phyloP scores from a whole-genome alignment of 2,113 vertebrate genomes.

The Cyprinus carpio region DNA sequence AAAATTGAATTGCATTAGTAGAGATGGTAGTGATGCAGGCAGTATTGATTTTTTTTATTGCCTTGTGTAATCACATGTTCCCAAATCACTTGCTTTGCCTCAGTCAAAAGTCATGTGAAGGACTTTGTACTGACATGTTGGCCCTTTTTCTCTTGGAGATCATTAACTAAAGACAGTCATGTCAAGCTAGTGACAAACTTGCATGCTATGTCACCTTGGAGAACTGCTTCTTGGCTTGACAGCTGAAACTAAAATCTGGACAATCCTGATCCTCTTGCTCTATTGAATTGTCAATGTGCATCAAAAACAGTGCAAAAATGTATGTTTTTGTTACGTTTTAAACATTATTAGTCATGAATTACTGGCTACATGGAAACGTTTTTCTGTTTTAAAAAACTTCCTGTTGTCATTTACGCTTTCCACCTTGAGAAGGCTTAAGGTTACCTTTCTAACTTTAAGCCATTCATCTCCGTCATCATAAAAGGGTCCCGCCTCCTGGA shows the following conservation, averaged over 20 bases:
- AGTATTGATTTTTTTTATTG: constrained; percentile 4
- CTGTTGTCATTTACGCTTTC: constrained; percentile 4
- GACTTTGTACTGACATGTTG: constrained; percentile 22
- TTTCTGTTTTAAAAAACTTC: background rate
- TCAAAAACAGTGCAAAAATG: background rate
- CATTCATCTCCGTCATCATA: constrained; percentile 30
- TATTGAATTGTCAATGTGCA: background rate
- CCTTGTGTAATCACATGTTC: background rate
- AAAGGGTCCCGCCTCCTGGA: background rate
- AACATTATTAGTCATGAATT: background rate
- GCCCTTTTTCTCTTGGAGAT: constrained; percentile 26
- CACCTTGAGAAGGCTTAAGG: constrained; percentile 35
- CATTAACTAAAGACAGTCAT: constrained; percentile 21
- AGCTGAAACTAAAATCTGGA: background rate
- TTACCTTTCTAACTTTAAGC: constrained; percentile 28
- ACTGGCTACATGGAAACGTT: background rate
- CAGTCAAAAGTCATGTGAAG: constrained; percentile 42
- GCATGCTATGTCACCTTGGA: constrained; percentile 32
- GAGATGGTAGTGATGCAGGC: background rate
- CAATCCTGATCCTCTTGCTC: background rate
- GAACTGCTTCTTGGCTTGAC: background rate
- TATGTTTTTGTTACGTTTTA: background rate
- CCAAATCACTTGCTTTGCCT: background rate
- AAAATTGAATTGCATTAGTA: background rate
- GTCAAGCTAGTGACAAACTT: background rate